Base-by-base conservation (phyloP, 2,113 vertebrate genomes). In the Chionomys nivalis region DNA sequence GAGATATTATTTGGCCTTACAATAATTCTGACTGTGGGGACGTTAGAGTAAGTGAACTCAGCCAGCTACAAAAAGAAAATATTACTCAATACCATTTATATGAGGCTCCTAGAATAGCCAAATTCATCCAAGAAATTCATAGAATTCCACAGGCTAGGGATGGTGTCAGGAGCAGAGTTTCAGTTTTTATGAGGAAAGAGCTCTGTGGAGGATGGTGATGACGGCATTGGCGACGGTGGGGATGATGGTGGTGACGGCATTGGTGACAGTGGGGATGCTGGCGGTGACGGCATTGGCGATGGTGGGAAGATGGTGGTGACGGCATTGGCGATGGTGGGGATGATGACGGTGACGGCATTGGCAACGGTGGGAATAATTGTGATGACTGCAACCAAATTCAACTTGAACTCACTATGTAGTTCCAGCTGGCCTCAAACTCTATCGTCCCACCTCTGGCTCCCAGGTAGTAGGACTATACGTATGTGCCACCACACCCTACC, bases 1-100 rank as follows among this genome's bases (percentile, higher is more conserved):
- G 14, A 70, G 72, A 66, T 66, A 66, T 66, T 31, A 77, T 87
- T 86, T n/a, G 61, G 39, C 65, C 77, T 96, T 88, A 93, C 49
- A 93, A 73, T 70, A 92, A 75, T 90, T 92, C 66, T 72, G 72
- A 93, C 36, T 75, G 19, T 78, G 36, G 33, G 13, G 47, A 82
- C 66, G 44, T 72, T 31, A 49, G 28, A 42, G 49, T 91, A 61
- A 58, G 33, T 66, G 47, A 85, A 75, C 55, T 52, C 58, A 92
- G 6, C 12, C 39, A 52, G 47, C 76, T 87, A 85, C 55, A 55
- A 76, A 65, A 76, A 87, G n/a, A 58, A 66, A 63, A 78, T 65
- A 24, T 44, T 24, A 13, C 28, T 5, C 36, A 36, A 63, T 44
- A n/a, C 42, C 33, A 58, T 31, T 83, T 73, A 16, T 5, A 9